Percentiles rank a stretch among this genome's conserved stretches.
phyloP scores from a whole-genome alignment of 2,797 vertebrate genomes.

The Carduelis carduelis region DNA sequence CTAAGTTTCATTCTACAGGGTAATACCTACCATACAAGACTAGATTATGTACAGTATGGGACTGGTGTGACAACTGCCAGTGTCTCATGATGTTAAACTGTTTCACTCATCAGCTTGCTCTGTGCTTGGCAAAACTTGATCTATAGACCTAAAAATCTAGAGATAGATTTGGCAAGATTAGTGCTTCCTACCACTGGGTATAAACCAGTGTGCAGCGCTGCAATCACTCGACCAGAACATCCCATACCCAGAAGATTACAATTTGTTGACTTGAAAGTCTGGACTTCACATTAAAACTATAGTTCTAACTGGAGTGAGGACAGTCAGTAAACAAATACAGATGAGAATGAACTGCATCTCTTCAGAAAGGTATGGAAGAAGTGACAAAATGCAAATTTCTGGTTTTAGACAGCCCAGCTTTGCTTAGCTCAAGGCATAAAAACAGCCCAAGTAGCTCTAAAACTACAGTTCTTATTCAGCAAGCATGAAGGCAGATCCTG shows the following conservation, averaged over 20 bases:
- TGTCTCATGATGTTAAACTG: not conserved
- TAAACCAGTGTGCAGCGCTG: not conserved
- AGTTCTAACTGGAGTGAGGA: conserved; percentile 37
- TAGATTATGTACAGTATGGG: conserved; percentile 65
- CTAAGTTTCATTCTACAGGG: conserved; percentile 46
- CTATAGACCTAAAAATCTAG: not conserved
- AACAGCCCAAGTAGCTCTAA: conserved; percentile 14
- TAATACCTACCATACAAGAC: conserved; percentile 56
- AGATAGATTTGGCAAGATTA: conserved; percentile 33
- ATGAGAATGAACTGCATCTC: conserved; percentile 41
- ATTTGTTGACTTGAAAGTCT: conserved; percentile 43
- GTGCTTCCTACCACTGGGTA: not conserved
- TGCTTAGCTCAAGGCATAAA: conserved; percentile 25
- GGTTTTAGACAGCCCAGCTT: conserved; percentile 6
- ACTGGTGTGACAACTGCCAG: conserved; percentile 30
- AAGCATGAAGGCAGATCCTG: conserved; percentile 35
- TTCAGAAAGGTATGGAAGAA: conserved; percentile 46
- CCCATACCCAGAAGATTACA: conserved; percentile 37
- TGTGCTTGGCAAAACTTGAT: conserved; percentile 14
- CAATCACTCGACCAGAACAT: not conserved
- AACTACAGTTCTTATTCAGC: not conserved
- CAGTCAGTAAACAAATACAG: conserved; percentile 37
- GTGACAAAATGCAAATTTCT: not conserved
- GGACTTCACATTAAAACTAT: conserved; percentile 30
- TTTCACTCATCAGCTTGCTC: not conserved